Evolutionary conservation across 2,113 vertebrate species (phyloP).

Genomic region (Colius striatus): DNA sequence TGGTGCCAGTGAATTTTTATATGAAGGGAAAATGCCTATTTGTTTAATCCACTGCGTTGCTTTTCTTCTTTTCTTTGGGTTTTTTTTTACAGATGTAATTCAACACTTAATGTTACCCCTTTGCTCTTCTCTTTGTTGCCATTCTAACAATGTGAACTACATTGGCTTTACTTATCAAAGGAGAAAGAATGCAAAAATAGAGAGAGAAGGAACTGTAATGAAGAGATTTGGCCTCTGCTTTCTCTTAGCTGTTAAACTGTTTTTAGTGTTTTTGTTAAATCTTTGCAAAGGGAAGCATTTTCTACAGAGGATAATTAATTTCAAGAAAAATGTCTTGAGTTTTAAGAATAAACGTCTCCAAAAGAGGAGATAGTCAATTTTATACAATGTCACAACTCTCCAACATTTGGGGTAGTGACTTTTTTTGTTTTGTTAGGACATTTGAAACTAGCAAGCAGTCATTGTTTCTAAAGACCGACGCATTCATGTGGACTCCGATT

Average conservation of each 20-base stretch:
- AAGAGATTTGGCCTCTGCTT: slow-evolving; percentile 79
- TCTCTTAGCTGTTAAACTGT: slow-evolving; percentile 81
- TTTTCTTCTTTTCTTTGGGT: neutral
- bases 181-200: slow-evolving; percentile 73
- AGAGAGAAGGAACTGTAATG: slow-evolving; percentile 65
- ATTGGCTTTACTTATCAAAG: slow-evolving; percentile 67
- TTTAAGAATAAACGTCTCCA: slow-evolving; percentile 84
- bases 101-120: slow-evolving; percentile 55
- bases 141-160: slow-evolving; percentile 59
- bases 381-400: slow-evolving; percentile 85
- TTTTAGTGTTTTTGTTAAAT: slow-evolving; percentile 86
- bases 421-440: slow-evolving; percentile 77
- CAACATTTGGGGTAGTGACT: slow-evolving; percentile 93
- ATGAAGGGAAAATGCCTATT: slow-evolving; percentile 75
- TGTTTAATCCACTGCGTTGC: slow-evolving; percentile 55
- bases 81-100: slow-evolving; percentile 21
- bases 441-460: slow-evolving; percentile 79
- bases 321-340: slow-evolving; percentile 85
- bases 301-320: slow-evolving; percentile 86
- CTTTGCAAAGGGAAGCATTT: slow-evolving; percentile 84
- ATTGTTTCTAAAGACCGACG: slow-evolving; percentile 78
- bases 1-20: slow-evolving; percentile 79
- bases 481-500: slow-evolving; percentile 61
- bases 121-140: slow-evolving; percentile 72
- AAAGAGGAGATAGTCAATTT: slow-evolving; percentile 83